Evolutionary conservation across 1,140 invertebrate species (phyloP).

Genomic region (Adelges cooleyi): DNA sequence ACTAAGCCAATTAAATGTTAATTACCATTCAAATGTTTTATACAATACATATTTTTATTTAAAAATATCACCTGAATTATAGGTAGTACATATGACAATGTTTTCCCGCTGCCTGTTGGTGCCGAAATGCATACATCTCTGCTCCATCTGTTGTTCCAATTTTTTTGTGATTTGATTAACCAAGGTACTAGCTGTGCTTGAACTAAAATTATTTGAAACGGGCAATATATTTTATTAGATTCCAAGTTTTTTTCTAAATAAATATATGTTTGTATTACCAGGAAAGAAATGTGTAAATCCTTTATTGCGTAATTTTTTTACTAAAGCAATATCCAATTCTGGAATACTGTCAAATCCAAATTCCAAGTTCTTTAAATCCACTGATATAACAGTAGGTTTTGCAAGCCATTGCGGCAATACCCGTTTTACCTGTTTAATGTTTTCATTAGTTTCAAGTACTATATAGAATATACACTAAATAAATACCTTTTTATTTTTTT

Average conservation of each 20-base stretch:
- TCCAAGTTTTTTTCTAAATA: neutral
- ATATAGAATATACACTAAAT: neutral
- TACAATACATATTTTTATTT: conserved; percentile 34
- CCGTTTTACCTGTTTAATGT: conserved; percentile 31
- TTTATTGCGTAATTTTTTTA: conserved; percentile 57
- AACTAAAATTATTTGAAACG: conserved; percentile 46
- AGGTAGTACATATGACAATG: conserved; percentile 84
- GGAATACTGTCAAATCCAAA: conserved; percentile 47
- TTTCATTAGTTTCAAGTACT: neutral
- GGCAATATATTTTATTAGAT: neutral
- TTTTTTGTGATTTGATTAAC: conserved; percentile 46
- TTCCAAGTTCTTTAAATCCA: conserved; percentile 51
- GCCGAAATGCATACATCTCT: conserved; percentile 92
- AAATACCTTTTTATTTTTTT: conserved; percentile 9
- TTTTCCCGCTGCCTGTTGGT: conserved; percentile 96
- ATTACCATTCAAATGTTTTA: neutral
- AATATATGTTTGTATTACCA: conserved; percentile 31
- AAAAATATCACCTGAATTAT: conserved; percentile 57
- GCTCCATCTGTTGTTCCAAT: conserved; percentile 52
- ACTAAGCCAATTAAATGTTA: too few species aligned
- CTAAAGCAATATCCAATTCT: conserved; percentile 49
- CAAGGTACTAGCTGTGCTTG: conserved; percentile 74
- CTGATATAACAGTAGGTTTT: conserved; percentile 61
- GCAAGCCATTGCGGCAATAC: conserved; percentile 74
- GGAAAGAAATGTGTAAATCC: conserved; percentile 62